Percentiles rank a stretch among this genome's conserved stretches.
Conservation (phyloP, 1,140 invertebrate genomes). For the Stegodyphus dumicola region DNA sequence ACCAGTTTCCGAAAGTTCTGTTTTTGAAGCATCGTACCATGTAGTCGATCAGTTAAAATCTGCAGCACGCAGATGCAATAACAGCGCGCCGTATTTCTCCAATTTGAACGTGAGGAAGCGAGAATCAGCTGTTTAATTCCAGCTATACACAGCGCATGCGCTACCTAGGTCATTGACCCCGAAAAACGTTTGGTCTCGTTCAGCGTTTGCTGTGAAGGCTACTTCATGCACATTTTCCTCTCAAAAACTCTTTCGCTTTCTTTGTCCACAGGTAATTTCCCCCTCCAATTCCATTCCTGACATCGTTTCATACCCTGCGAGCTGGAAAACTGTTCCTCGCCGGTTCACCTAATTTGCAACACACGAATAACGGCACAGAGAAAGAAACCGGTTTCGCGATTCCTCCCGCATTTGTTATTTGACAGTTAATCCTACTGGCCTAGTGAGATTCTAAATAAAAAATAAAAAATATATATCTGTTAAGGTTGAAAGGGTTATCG, state of each 20-base stretch:
- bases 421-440: slow-evolving; percentile 14
- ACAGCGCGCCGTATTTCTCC: slow-evolving; percentile 48
- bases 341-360: slow-evolving; percentile 23
- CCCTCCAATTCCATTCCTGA: slow-evolving; percentile 8
- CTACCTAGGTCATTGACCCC: slow-evolving; percentile 47
- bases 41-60: neutral
- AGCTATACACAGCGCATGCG: slow-evolving; percentile 28
- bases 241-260: slow-evolving; percentile 11
- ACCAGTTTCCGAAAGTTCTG: neutral
- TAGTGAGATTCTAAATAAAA: slow-evolving; percentile 7
- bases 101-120: slow-evolving; percentile 40
- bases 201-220: slow-evolving; percentile 13
- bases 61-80: slow-evolving; percentile 12
- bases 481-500: slow-evolving; percentile 23
- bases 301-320: slow-evolving; percentile 19
- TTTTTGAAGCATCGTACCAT: neutral
- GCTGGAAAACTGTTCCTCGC: neutral
- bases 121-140: slow-evolving; percentile 54
- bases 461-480: neutral
- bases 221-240: neutral
- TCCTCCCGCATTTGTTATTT: neutral
- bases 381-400: slow-evolving; percentile 15
- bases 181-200: slow-evolving; percentile 9
- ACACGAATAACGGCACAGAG: slow-evolving; percentile 16
- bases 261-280: neutral